Base-by-base conservation (phyloP, 2,113 vertebrate species). In the Clarias gariepinus region DNA sequence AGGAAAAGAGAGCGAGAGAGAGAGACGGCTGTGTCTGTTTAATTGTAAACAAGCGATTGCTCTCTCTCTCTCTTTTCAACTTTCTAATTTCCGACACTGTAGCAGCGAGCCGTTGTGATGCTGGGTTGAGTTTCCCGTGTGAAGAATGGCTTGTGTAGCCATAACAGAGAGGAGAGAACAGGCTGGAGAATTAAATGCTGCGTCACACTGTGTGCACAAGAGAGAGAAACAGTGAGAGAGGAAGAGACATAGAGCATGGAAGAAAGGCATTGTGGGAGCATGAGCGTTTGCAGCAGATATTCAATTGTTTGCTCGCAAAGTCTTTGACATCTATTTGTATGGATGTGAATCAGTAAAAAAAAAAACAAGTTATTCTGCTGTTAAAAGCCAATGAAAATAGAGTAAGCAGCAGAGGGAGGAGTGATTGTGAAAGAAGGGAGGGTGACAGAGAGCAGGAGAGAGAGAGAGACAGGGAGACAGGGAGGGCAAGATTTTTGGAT, bases 171-270 rank as follows among this genome's bases (percentile, higher is more conserved):
- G 79, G 15, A 66, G 52, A 87, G 95, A 95, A 95, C 97, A 93
- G 96, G 94, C 95, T 95, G 94, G 96, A 98, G 97, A 99, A 99
- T 98, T 98, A 98, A 97, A 95, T 98, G 97, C 98, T 99, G 98
- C 98, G 98, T 99, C 98, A 99, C 97, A 98, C 95, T 95, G 95
- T 89, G 85, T 28, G 84, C 63, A 69, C 8, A 80, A 71, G 60
- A 76, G 36, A 71, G 89, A 47, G 66, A 84, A 58, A 84, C 55
- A 28, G 18, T 74, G 83, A 28, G 78, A 71, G 78, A 81, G 73
- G 78, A 55, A 47, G 64, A 83, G 80, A 81, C 80, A 60, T 28
- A 33, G 94, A 95, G 91, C 92, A 94, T 93, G 91, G 91, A 91
- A 91, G 91, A 93, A 94, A 92, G 92, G 90, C 92, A 92, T 87